Evolutionary conservation across 2,113 vertebrate genomes (phyloP), one percentile per base, ranked within the genome.

Genomic region (Hipposideros armiger): DNA sequence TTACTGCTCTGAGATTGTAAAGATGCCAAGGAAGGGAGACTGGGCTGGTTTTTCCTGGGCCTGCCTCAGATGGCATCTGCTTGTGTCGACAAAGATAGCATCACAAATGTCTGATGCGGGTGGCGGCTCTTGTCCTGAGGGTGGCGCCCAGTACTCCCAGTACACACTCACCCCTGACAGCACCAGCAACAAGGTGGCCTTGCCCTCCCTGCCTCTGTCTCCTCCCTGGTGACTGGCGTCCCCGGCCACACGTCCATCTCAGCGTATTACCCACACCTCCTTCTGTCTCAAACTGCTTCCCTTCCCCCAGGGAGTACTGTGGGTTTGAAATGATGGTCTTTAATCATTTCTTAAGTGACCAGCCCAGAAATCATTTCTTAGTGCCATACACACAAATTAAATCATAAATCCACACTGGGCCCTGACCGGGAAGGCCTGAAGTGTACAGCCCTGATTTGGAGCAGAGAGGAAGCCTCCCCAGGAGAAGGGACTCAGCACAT

Each of bases 311-410:
- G 94, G 97, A 97, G 82, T 91, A 93, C 95, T 97, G 54, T 74
- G 86, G 85, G 52, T 92, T 97, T 93, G 97, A 96, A 97, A 98
- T 97, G 97, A 97, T 97, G 96, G 97, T 95, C 93, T 97, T 97
- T 97, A 98, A 98, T 98, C 97, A 97, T 98, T 97, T 98, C 96
- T 97, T 97, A 98, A 98, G 95, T 98, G 97, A 97, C 97, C 95
- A 96, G 94, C 95, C 84, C 89, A 92, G 97, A 98, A 97, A 98
- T 97, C 95, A 97, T 96, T 97, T 92, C 97, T 97, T 97, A 96
- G 95, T 93, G 94, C 97, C 96, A 95, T 64, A 96, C 91, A 96
- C 95, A 97, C 93, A 97, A 97, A 98, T 98, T 96, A 98, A 97
- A 97, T 97, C 97, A 97, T 98, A 97, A 97, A 98, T 97, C 95